These are phyloP conservation scores for Paratilapia polleni DNA, from an alignment of 2,113 vertebrate species.

Conservation along the genomic window DNA sequence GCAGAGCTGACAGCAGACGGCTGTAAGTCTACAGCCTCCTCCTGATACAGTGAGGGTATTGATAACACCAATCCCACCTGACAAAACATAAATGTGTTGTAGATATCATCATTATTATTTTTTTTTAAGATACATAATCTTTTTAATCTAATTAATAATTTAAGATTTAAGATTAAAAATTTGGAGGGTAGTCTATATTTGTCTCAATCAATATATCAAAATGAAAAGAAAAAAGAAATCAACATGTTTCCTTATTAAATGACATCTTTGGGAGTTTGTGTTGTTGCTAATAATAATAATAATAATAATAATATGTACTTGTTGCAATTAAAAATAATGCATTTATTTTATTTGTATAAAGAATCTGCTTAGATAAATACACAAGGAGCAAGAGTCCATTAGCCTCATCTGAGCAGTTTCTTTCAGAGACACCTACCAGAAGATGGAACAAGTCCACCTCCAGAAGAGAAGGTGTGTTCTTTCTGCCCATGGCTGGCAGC, in stretches of 20 bases:
- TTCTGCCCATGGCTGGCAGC: conserved; percentile 84
- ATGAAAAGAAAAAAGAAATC: not conserved
- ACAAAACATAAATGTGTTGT: not conserved
- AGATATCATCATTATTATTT: not conserved
- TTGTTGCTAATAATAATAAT: not conserved
- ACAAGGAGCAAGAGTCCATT: too few relatives aligned
- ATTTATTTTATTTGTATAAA: not conserved
- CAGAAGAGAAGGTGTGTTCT: conserved; percentile 87
- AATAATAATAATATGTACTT: too few relatives aligned
- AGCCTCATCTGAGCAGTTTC: not conserved
- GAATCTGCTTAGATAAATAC: not conserved
- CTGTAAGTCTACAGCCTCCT: conserved; percentile 89
- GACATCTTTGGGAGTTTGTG: not conserved
- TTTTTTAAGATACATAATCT: not conserved
- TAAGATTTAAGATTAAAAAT: too few relatives aligned
- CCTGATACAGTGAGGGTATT: conserved; percentile 93
- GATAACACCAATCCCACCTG: conserved; percentile 92
- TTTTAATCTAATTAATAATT: too few relatives aligned
- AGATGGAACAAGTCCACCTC: conserved; percentile 95
- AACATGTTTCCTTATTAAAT: not conserved
- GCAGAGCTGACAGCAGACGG: conserved; percentile 91
- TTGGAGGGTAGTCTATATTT: not conserved
- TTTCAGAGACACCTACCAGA: conserved; percentile 83
- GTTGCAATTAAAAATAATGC: not conserved
- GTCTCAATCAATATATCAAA: not conserved